phyloP scores from a whole-genome alignment of 1,140 invertebrate species.

The Cydia amplana region DNA sequence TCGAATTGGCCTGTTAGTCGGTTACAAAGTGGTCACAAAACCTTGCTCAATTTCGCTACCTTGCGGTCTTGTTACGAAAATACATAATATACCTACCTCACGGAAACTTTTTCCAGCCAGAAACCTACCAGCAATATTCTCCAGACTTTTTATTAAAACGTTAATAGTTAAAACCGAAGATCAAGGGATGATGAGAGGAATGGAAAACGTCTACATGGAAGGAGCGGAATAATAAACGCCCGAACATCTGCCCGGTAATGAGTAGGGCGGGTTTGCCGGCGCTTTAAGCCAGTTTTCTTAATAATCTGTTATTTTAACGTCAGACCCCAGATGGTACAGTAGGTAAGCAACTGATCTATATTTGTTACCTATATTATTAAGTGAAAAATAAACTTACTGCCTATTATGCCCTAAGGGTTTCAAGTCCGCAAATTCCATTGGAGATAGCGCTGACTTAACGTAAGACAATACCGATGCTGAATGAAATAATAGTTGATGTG shows the following conservation, averaged over 20 bases:
- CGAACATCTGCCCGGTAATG: constrained; percentile 29
- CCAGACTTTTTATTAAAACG: constrained; percentile 16
- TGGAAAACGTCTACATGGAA: constrained; percentile 9
- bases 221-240: constrained; percentile 11
- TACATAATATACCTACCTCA: too few species aligned
- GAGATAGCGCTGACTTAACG: too few species aligned
- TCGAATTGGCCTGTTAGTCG: too few species aligned
- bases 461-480: too few species aligned
- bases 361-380: too few species aligned
- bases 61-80: too few species aligned
- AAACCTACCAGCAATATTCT: background rate
- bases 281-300: constrained; percentile 33
- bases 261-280: constrained; percentile 20
- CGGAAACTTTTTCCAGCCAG: background rate
- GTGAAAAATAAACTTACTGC: too few species aligned
- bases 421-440: too few species aligned
- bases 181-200: constrained; percentile 21
- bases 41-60: too few species aligned
- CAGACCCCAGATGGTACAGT: background rate
- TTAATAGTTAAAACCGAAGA: constrained; percentile 28
- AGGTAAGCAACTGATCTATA: background rate
- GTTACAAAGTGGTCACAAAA: too few species aligned
- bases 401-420: too few species aligned
- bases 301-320: constrained; percentile 30
- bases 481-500: too few species aligned